Percentiles rank a stretch among this genome's conserved stretches.
These are phyloP conservation scores for Rhynchonycteris naso DNA, from an alignment of 2,797 vertebrate species.

Conservation along the genomic window DNA sequence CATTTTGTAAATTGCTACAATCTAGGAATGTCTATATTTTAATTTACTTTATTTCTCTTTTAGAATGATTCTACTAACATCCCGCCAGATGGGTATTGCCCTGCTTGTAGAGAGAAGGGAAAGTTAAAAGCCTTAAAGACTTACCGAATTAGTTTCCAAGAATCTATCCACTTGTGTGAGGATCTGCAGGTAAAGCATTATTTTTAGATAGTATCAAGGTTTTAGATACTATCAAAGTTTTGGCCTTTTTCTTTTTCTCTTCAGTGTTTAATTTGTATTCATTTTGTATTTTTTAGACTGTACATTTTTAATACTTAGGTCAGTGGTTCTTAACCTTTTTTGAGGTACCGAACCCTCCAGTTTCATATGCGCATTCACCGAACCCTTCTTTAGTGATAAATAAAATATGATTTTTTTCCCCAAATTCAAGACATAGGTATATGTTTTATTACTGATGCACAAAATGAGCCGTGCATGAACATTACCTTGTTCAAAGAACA, in stretches of 20 bases:
- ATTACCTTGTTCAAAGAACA: too few species aligned
- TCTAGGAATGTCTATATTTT: constrained; percentile 63
- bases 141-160: constrained; percentile 93
- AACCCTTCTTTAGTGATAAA: too few species aligned
- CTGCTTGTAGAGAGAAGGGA: constrained; percentile 93
- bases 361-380: too few species aligned
- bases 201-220: neutral
- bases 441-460: too few species aligned
- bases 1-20: constrained; percentile 47
- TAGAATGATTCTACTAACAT: constrained; percentile 80
- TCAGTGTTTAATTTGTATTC: constrained; percentile 35
- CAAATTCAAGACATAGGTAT: too few species aligned
- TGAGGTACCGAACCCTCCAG: too few species aligned
- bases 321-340: too few species aligned
- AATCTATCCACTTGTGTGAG: constrained; percentile 94
- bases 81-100: constrained; percentile 85
- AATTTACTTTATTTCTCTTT: constrained; percentile 71
- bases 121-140: constrained; percentile 86
- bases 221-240: neutral
- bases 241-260: constrained; percentile 13
- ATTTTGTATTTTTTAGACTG: constrained; percentile 16
- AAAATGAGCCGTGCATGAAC: too few species aligned
- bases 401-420: too few species aligned
- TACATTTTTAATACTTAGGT: constrained; percentile 26
- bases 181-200: constrained; percentile 90